Conservation (phyloP, 1,140 invertebrate genomes). For the Ips nitidus region DNA sequence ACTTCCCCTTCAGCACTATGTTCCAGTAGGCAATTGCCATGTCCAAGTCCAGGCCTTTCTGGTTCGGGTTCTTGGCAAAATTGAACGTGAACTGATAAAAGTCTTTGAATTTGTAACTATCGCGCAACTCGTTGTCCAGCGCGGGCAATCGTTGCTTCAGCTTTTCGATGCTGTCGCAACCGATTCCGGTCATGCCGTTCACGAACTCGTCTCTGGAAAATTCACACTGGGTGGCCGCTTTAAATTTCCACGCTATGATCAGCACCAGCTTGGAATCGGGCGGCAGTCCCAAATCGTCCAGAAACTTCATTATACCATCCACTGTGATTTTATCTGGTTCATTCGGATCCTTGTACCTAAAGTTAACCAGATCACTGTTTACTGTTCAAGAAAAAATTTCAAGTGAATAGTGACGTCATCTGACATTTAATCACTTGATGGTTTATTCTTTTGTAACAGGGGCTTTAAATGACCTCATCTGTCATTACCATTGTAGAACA, state of each 20-base stretch:
- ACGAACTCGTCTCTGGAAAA: slow-evolving; percentile 95
- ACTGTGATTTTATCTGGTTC: slow-evolving; percentile 93
- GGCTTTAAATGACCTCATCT: too few species aligned
- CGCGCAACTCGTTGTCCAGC: slow-evolving; percentile 86
- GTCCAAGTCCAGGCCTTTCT: slow-evolving; percentile 94
- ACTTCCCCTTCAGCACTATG: slow-evolving; percentile 90
- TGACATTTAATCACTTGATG: too few species aligned
- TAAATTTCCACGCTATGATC: slow-evolving; percentile 97
- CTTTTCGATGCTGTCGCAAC: slow-evolving; percentile 91
- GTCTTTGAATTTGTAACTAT: slow-evolving; percentile 91
- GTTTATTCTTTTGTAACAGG: too few species aligned
- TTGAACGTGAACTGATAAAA: slow-evolving; percentile 99
- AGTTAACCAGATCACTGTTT: too few species aligned
- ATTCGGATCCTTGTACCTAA: slow-evolving; percentile 84
- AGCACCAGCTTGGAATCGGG: slow-evolving; percentile 93
- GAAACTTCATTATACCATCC: slow-evolving; percentile 92
- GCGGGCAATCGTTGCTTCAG: slow-evolving; percentile 79
- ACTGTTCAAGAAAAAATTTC: too few species aligned
- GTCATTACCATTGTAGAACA: too few species aligned
- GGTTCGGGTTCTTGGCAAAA: slow-evolving; percentile 96
- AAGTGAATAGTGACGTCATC: too few species aligned
- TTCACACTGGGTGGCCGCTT: slow-evolving; percentile 95
- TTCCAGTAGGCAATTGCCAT: slow-evolving; percentile 99
- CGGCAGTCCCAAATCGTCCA: slow-evolving; percentile 88
- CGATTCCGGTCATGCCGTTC: slow-evolving; percentile 88